Base-by-base conservation (phyloP, 2,888 invertebrate species). In the Xestia rhomboidea region DNA sequence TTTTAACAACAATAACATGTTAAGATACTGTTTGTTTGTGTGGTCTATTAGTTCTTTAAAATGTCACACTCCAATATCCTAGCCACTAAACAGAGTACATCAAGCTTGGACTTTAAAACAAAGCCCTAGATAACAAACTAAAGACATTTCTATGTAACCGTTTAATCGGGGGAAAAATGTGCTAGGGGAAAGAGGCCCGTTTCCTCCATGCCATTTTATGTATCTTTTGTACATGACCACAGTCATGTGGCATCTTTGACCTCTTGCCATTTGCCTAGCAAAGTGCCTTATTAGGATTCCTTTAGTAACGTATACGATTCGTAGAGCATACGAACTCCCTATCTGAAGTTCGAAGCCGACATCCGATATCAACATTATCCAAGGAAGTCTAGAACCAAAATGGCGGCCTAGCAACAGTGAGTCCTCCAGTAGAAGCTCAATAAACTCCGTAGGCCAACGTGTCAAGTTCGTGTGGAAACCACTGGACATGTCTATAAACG, bases 401-500 rank as follows among this genome's bases (percentile, higher is more conserved):
- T n/a, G 7, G 0, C 18, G 21, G 46, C 66, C 67, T 71, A 81
- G 80, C 27, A 79, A 79, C 62, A 70, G 66, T 64, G 34, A 38
- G 1, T 21, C 24, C 8, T 60, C 38, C 34, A 44, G 15, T 49
- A 44, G 27, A 24, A 73, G 38, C 63, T 57, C 63, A 74, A 70
- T 73, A 68, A 71, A 74, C 66, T 76, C 62, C 75, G 77, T 62
- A 89, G 90, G 90, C 78, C 88, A 90, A 67, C 78, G 81, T 90
- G 93, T 93, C 93, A 92, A 93, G 93, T 92, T 92, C 92, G 88
- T 76, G 68, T 79, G 81, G 84, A 83, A 88, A 89, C 78, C 84
- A 78, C 83, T 89, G 89, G 89, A 91, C 88, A 87, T 82, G 79
- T 86, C 89, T 90, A 90, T 90, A 90, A 89, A 89, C 89, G 85